Base-by-base conservation (phyloP, 1,140 invertebrate species). In the Bombyx mandarina region DNA sequence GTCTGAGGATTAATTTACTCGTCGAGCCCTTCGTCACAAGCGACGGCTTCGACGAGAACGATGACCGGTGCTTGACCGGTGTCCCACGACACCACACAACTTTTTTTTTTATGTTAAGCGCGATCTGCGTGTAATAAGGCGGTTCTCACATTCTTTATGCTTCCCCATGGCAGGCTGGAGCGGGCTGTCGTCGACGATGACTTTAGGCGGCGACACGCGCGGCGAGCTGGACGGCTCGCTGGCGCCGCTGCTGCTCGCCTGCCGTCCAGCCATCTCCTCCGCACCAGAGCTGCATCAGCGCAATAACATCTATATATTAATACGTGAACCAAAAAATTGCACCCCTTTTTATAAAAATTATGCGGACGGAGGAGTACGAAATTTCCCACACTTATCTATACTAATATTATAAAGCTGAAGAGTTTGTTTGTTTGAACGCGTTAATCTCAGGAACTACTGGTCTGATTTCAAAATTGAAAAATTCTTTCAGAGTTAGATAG, bases 131-230 rank as follows among this genome's bases (percentile, higher is more conserved):
- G 8, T 43, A 43, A 60, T 56, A 58, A 1, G 9, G 18, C 2
- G 22, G 50, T 51, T 50, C 94, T 97, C 88, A 99, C 97, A 98
- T 93, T 98, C 96, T 91, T 98, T 98, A 86, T 99, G 98, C 79
- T 96, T 97, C 85, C 97, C 96, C 93, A 98, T 96, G 74, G 94
- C 91, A 72, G 96, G 93, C 72, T 97, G 95, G 63, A 98, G 90
- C 8, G 97, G 97, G 61, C 95, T 96, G 77, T 97, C 96, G 87
- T 98, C 97, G 69, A 98, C 95, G 77, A 96, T 92, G 73, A 94
- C 94, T 86, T 97, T 96, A 56, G 96, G 96, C 69, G 95, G 94
- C 54, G 95, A 94, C 72, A 90, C 89, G 77, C 91, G 85, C 79
- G 76, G 77, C 74, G 78, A 86, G 78, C 74, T 79, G 52, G 79